Evolutionary conservation across 2,888 invertebrate species (phyloP), one percentile per base, ranked within the genome.

Genomic region (Pilophorus perplexus): DNA sequence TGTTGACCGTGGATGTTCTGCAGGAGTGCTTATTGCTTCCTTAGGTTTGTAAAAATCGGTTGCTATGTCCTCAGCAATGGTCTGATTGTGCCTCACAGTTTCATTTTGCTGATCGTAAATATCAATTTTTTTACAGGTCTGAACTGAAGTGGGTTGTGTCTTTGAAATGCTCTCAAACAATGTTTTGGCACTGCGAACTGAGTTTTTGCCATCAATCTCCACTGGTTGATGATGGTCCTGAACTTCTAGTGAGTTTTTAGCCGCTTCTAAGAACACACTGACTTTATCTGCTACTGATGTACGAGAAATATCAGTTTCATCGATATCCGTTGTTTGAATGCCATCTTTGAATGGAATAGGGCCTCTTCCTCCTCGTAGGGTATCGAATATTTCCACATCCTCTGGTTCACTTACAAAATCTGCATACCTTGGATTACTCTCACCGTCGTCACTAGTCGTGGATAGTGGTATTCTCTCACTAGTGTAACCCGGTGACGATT

Each of bases 371-470:
- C 68, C 68, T 12, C 44, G 33, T 3, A 67, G 54, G n/a, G 65
- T 55, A 40, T 69, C 70, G 28, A 71, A 71, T 5, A 70, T 67
- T 38, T 73, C 72, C 10, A 70, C 83, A 73, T 89, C 88, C 71
- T 88, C 89, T 0, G 89, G 89, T 75, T 89, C 89, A 72, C 81
- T 83, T 0, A 89, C 84, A 73, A 84, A 82, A 75, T 89, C 88
- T 0, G 89, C 89, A 74, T 85, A 87, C 64, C 89, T 81, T 2
- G 87, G 71, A 4, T 72, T 70, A 12, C 72, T 67, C 52, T 83
- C 82, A 1, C 82, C 80, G 68, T 83, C 82, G 52, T 83, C 83
- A 54, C 79, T 78, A 1, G 73, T 73, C 5, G 82, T 80, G 38
- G 82, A 3, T 85, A 80, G 0, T 86, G 86, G 8, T 83, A 82